Evolutionary conservation across 2,113 vertebrate genomes (phyloP).

Genomic region (Hyla sarda): DNA sequence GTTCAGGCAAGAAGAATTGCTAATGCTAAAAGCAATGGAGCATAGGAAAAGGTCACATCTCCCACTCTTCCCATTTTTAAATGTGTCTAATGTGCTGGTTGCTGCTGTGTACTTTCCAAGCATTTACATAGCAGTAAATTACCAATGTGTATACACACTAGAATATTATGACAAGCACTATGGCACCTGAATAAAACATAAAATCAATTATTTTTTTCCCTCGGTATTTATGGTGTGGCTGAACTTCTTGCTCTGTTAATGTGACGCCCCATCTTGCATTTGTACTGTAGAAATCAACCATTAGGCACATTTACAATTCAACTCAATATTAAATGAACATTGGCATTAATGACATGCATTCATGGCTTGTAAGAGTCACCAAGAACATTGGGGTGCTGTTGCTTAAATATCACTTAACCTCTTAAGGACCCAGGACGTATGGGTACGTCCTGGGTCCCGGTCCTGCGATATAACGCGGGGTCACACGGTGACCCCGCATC

Average conservation of each 20-base stretch:
- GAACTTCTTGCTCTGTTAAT: not conserved
- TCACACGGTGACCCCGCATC: too few species aligned
- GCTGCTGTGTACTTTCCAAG: conserved; percentile 22
- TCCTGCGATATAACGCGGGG: too few species aligned
- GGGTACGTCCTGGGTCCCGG: too few species aligned
- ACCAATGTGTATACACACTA: not conserved
- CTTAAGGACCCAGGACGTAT: too few species aligned
- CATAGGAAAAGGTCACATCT: conserved; percentile 46
- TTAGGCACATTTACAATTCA: not conserved
- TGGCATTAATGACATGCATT: not conserved
- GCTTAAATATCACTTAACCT: not conserved
- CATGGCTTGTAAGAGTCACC: not conserved
- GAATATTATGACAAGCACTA: conserved; percentile 36
- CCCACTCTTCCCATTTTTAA: conserved; percentile 36
- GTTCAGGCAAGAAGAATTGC: conserved; percentile 51
- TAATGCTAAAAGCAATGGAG: conserved; percentile 49
- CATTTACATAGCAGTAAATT: conserved; percentile 24
- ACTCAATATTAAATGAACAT: not conserved
- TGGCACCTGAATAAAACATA: conserved; percentile 31
- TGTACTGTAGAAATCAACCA: not conserved
- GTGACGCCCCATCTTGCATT: not conserved
- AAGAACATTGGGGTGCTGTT: not conserved
- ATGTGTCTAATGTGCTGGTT: conserved; percentile 36
- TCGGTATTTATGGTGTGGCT: not conserved
- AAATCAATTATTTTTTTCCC: conserved; percentile 27